Base-by-base conservation (phyloP, 2,888 invertebrate genomes). In the Chloromyia formosa region DNA sequence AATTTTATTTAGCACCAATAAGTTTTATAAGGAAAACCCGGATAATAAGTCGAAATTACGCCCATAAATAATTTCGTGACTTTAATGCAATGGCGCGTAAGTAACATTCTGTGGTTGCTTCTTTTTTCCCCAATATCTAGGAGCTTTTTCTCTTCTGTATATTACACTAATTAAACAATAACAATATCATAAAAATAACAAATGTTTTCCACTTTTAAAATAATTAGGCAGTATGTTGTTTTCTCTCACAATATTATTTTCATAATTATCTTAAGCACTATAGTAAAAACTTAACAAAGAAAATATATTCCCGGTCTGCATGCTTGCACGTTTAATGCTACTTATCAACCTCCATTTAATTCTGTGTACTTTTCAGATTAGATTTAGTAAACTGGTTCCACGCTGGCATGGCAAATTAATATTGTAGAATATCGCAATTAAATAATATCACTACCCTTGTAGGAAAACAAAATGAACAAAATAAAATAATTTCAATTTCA, bases 181-280 rank as follows among this genome's bases (percentile, higher is more conserved):
- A 64, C 53, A 69, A 69, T 69, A 53, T 53, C 40, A 53, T 53
- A 27, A 23, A 69, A 69, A 69, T 69, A 69, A 69, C 68, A 53
- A 53, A 23, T 9, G 68, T 23, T 20, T 23, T 64, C 20, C 27
- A 35, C n/a, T 35, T 35, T 35, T 22, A 66, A 69, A 53, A 66
- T 49, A 69, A 69, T 69, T 69, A 69, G 68, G 68, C 68, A 69
- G 68, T 54, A 69, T 40, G 62, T 62, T 16, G 40, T 69, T 45
- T 66, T 66, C n/a, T 23, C 23, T 35, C 27, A 20, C 68, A 35
- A 35, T 35, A 7, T 35, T 35, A 35, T 35, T 35, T 35, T 2
- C 27, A 4, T 35, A 4, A 35, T 35, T 4, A 35, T 35, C 27
- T 27, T 69, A 69, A 54, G 27, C 68, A 23, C 18, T 69, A 53